Conservation (phyloP, 37 sponge, comb jelly and placozoan species). For the Axinella damicornis region DNA sequence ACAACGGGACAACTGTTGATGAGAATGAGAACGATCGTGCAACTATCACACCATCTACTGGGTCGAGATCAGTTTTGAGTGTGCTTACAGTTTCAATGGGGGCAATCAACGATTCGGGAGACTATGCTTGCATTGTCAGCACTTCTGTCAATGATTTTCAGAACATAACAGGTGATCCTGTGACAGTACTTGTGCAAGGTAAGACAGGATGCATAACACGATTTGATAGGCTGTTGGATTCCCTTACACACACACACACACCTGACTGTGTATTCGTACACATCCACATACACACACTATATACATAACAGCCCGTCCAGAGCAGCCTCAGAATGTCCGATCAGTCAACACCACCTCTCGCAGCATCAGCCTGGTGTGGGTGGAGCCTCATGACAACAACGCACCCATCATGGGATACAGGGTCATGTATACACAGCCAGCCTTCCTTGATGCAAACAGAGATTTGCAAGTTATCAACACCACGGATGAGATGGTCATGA, state of each 20-base stretch:
- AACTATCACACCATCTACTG: neutral
- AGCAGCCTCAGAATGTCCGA: constrained; percentile 34
- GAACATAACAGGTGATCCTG: constrained; percentile 4
- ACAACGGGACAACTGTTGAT: constrained; percentile 39
- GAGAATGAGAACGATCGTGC: neutral
- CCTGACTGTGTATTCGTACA: too few relatives aligned
- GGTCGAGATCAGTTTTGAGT: neutral
- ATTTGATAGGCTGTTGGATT: neutral
- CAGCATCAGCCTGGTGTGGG: constrained; percentile 31
- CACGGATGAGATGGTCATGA: neutral
- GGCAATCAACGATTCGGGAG: constrained; percentile 51
- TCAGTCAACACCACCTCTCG: constrained; percentile 10
- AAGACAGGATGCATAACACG: too few relatives aligned
- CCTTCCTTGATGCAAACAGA: constrained; percentile 21
- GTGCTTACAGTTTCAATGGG: constrained; percentile 35
- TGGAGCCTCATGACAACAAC: constrained; percentile 75
- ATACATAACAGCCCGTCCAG: constrained; percentile 28
- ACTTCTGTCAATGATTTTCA: neutral
- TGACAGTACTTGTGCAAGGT: constrained; percentile 60
- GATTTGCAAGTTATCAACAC: neutral
- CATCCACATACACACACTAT: neutral
- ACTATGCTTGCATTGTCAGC: constrained; percentile 42
- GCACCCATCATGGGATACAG: constrained; percentile 57
- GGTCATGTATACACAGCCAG: neutral
- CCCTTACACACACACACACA: too few relatives aligned